Percentiles rank a stretch among this genome's conserved stretches.
phyloP scores from a whole-genome alignment of 1,140 invertebrate species.

The Drosophila rufa region DNA sequence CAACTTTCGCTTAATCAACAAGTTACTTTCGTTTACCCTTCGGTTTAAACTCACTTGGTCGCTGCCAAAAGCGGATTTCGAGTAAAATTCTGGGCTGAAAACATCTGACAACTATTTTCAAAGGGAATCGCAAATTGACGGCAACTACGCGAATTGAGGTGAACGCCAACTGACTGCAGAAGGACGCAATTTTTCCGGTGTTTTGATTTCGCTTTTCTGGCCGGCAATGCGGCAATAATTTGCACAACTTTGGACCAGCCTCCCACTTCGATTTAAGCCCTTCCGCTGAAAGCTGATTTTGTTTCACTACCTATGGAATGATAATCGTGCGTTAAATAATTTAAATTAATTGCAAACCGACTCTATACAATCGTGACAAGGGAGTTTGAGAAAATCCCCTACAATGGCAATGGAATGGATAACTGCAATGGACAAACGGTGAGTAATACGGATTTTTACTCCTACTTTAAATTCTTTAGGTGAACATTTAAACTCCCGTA shows the following conservation, averaged over 20 bases:
- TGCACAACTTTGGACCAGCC: slow-evolving; percentile 28
- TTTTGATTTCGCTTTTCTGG: slow-evolving; percentile 43
- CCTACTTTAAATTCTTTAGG: not conserved
- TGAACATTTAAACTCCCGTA: not conserved
- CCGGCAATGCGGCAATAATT: slow-evolving; percentile 56
- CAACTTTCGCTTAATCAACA: slow-evolving; percentile 47
- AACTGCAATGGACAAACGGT: slow-evolving; percentile 86
- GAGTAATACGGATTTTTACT: slow-evolving; percentile 25
- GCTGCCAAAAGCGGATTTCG: slow-evolving; percentile 29
- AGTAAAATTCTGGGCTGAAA: slow-evolving; percentile 12
- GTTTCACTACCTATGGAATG: slow-evolving; percentile 13
- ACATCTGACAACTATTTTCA: slow-evolving; percentile 18
- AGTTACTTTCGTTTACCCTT: slow-evolving; percentile 21
- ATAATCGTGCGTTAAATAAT: slow-evolving; percentile 15
- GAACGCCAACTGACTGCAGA: slow-evolving; percentile 22
- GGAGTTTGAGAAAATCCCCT: slow-evolving; percentile 12
- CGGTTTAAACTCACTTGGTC: slow-evolving; percentile 1
- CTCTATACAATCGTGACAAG: slow-evolving; percentile 9
- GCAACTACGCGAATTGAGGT: slow-evolving; percentile 37
- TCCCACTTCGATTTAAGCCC: slow-evolving; percentile 29
- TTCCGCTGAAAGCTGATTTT: slow-evolving; percentile 34
- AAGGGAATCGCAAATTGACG: slow-evolving; percentile 57
- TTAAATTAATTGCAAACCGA: slow-evolving; percentile 23
- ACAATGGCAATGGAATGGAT: slow-evolving; percentile 86
- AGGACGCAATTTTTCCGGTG: slow-evolving; percentile 49